phyloP scores from a whole-genome alignment of 1,140 invertebrate genomes.

The Zeugodacus cucurbitae region DNA sequence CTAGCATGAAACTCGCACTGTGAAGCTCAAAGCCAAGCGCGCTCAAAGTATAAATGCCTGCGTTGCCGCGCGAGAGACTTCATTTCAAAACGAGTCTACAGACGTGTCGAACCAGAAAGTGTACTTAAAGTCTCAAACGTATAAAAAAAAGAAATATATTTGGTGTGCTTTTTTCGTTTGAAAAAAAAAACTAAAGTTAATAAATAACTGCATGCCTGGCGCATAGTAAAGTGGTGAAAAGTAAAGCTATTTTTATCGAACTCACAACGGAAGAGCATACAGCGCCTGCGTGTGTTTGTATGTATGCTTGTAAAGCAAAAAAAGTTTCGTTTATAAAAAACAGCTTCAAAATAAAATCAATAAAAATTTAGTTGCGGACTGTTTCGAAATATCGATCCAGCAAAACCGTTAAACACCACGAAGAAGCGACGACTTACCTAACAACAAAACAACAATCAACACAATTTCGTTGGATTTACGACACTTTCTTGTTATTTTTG shows the following conservation, averaged over 20 bases:
- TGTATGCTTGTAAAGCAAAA: neutral
- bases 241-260: neutral
- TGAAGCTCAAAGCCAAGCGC: neutral
- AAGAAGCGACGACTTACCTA: neutral
- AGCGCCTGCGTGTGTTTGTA: neutral
- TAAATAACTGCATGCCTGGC: neutral
- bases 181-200: neutral
- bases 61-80: neutral
- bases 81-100: slow-evolving; percentile 28
- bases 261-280: neutral
- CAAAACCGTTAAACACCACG: neutral
- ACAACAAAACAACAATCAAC: too few relatives aligned
- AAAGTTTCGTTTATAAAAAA: neutral
- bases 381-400: neutral
- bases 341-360: neutral
- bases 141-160: too few relatives aligned
- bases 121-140: neutral
- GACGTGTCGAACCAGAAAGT: neutral
- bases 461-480: neutral
- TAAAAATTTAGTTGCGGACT: neutral
- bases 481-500: slow-evolving; percentile 30
- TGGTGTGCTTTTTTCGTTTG: neutral
- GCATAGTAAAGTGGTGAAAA: neutral
- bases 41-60: slow-evolving; percentile 10
- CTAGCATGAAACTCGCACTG: too few relatives aligned